Conservation (phyloP, 1,140 invertebrate species). For the Drosophila saltans region DNA sequence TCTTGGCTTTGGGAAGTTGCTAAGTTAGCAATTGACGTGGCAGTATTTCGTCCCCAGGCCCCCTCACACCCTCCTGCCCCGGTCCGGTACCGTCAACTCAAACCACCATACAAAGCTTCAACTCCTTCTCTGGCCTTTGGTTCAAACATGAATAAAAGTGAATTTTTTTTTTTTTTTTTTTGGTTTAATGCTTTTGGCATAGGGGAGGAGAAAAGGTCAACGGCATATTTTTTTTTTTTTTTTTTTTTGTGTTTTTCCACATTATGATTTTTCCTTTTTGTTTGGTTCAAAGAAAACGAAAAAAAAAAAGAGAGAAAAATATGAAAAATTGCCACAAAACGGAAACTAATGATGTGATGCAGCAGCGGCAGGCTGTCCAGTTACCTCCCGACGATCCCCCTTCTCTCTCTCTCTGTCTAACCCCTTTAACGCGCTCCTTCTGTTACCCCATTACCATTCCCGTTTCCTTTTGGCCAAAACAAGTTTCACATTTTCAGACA, state of each 20-base stretch:
- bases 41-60: conserved; percentile 27
- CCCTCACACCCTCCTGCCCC: background rate
- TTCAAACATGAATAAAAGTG: conserved; percentile 54
- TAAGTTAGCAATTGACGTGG: conserved; percentile 41
- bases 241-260: conserved; percentile 8
- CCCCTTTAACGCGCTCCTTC: background rate
- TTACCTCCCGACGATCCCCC: conserved; percentile 7
- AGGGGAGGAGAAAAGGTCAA: conserved; percentile 57
- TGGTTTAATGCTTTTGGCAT: conserved; percentile 18
- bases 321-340: conserved; percentile 83
- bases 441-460: conserved; percentile 16
- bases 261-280: background rate
- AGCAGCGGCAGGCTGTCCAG: conserved; percentile 27
- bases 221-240: conserved; percentile 32
- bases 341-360: conserved; percentile 82
- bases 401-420: background rate
- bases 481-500: conserved; percentile 43
- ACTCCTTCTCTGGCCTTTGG: background rate
- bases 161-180: conserved; percentile 49
- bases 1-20: conserved; percentile 26
- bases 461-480: conserved; percentile 53
- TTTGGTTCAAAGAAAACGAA: no score
- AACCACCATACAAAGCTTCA: background rate
- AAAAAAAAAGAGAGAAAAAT: conserved; percentile 19
- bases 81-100: no score